phyloP scores from a whole-genome alignment of 2,888 invertebrate species.

The Agonopterix subpropinquella region DNA sequence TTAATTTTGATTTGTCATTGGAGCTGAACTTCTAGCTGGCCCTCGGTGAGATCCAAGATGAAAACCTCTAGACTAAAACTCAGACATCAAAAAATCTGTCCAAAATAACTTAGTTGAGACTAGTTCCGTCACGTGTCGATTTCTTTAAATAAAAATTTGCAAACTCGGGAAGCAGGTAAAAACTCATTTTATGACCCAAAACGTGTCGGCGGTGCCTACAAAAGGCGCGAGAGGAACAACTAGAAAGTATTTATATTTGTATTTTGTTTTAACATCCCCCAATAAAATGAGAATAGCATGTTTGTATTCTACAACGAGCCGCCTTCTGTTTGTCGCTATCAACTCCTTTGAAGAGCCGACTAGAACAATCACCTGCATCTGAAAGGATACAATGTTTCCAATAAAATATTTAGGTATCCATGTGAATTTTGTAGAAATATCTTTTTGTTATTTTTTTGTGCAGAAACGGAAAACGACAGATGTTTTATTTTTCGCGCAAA shows the following conservation, averaged over 20 bases:
- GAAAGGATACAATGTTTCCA: conserved; percentile 2
- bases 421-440: conserved; percentile 8
- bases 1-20: no score
- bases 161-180: conserved; percentile 43
- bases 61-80: no score
- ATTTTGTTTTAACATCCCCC: conserved; percentile 53
- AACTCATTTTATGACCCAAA: conserved; percentile 25
- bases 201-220: conserved; percentile 19
- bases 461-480: conserved; percentile 45
- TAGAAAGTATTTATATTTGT: conserved; percentile 46
- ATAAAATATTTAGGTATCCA: conserved; percentile 5
- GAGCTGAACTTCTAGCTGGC: no score
- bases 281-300: conserved; percentile 39
- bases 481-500: conserved; percentile 51
- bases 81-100: no score
- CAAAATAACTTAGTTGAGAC: no score
- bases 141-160: conserved; percentile 27
- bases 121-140: no score
- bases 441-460: conserved; percentile 19
- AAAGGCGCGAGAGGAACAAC: conserved; percentile 20
- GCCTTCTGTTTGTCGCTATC: conserved; percentile 34
- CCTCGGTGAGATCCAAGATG: no score
- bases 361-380: conserved; percentile 2
- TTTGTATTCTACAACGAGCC: conserved; percentile 46
- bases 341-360: conserved; percentile 21